These are phyloP conservation scores for Ischnura elegans DNA, from an alignment of 2,888 invertebrate species.

Conservation along the genomic window DNA sequence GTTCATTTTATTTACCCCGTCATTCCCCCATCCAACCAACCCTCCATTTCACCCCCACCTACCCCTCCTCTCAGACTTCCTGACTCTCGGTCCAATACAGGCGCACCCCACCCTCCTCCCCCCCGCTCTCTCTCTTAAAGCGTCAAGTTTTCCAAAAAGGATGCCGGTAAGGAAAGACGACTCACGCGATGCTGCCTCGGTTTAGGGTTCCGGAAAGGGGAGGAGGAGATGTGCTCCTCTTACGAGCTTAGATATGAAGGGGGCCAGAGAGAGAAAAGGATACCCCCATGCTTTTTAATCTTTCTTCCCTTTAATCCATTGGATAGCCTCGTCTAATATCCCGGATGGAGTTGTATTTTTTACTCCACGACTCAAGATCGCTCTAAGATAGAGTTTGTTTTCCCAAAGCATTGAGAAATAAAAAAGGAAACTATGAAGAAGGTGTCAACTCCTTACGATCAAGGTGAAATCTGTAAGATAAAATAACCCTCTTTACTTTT, in stretches of 20 bases:
- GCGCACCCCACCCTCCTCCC: background rate
- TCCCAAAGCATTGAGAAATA: too few species aligned
- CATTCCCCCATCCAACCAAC: background rate
- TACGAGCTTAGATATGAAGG: background rate
- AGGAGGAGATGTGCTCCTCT: background rate
- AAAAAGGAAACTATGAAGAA: too few species aligned
- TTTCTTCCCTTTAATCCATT: background rate
- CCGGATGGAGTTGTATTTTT: slow-evolving; percentile 3
- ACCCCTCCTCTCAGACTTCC: background rate
- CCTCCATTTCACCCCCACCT: background rate
- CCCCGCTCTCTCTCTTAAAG: background rate
- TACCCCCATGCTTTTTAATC: background rate
- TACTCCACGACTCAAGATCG: background rate
- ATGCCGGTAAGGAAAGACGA: background rate
- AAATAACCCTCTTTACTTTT: too few species aligned
- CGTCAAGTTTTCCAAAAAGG: background rate
- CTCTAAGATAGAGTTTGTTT: too few species aligned
- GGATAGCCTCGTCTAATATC: slow-evolving; percentile 33
- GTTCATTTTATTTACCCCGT: background rate
- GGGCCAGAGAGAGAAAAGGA: background rate
- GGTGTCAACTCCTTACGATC: too few species aligned
- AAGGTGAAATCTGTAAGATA: too few species aligned
- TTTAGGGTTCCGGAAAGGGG: slow-evolving; percentile 39
- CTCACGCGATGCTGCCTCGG: background rate
- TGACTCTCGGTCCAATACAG: background rate